phyloP scores from a whole-genome alignment of 2,113 vertebrate genomes.

The Columbina picui region DNA sequence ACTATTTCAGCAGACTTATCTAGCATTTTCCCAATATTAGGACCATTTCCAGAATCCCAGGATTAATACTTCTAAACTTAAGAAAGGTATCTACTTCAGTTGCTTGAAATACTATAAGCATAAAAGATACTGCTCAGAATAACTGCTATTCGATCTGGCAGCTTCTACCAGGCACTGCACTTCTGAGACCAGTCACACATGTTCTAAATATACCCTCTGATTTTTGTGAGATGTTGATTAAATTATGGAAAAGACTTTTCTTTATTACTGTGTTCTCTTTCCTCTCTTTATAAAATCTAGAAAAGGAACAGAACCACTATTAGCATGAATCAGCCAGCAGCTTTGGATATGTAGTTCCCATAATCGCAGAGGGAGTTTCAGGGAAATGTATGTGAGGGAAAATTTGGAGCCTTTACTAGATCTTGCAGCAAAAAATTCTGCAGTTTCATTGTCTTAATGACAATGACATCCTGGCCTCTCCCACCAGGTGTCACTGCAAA shows the following conservation, averaged over 20 bases:
- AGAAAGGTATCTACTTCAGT: not conserved
- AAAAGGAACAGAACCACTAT: not conserved
- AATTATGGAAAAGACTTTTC: not conserved
- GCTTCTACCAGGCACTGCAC: not conserved
- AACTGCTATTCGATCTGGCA: constrained; percentile 9
- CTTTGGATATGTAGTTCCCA: not conserved
- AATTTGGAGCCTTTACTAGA: not conserved
- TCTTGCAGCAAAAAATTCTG: not conserved
- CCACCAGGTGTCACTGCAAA: constrained; percentile 50
- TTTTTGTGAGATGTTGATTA: not conserved
- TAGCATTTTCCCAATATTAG: not conserved
- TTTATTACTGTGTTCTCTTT: not conserved
- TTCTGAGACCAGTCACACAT: not conserved
- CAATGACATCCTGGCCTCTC: constrained; percentile 29
- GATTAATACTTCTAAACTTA: not conserved
- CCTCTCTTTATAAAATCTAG: not conserved
- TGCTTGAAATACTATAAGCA: not conserved
- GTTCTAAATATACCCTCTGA: constrained; percentile 37
- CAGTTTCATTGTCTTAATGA: constrained; percentile 1
- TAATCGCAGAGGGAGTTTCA: not conserved
- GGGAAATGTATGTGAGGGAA: not conserved
- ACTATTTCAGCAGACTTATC: not conserved
- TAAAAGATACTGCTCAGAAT: not conserved
- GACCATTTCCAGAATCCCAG: not conserved
- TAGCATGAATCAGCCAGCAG: not conserved